Percentiles rank a stretch among this genome's conserved stretches.
Evolutionary conservation across 2,888 invertebrate genomes (phyloP).

Genomic region (Reticulitermes lucifugus): DNA sequence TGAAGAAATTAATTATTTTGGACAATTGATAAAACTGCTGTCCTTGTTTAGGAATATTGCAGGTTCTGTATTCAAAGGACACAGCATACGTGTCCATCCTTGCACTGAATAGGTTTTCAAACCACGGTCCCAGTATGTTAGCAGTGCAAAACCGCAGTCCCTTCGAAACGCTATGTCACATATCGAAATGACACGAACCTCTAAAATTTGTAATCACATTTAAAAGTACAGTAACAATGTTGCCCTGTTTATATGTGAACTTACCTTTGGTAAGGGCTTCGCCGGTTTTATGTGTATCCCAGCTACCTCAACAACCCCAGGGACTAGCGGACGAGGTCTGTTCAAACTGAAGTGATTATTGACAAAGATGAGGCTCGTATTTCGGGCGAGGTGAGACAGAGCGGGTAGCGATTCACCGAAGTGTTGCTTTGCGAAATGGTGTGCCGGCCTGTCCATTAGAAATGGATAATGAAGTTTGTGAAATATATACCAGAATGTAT

Average conservation of each 20-base stretch:
- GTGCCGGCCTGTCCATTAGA: slow-evolving; percentile 53
- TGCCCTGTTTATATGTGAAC: neutral
- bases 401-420: slow-evolving; percentile 66
- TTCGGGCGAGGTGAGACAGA: slow-evolving; percentile 64
- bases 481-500: slow-evolving; percentile 49
- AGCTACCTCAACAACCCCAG: slow-evolving; percentile 73
- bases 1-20: no score
- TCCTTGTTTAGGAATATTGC: no score
- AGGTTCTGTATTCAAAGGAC: no score
- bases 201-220: no score
- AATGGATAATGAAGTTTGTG: neutral
- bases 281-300: slow-evolving; percentile 67
- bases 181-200: no score
- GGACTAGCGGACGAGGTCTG: slow-evolving; percentile 67
- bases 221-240: no score
- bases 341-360: slow-evolving; percentile 66
- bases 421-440: slow-evolving; percentile 66
- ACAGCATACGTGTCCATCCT: no score
- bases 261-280: slow-evolving; percentile 51
- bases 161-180: no score
- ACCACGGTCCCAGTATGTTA: no score
- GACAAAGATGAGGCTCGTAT: slow-evolving; percentile 64
- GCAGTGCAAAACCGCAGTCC: no score
- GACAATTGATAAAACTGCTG: no score
- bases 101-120: no score